Evolutionary conservation across 2,113 vertebrate genomes (phyloP), one percentile per base, ranked within the genome.

Genomic region (Dipodomys stephensi): DNA sequence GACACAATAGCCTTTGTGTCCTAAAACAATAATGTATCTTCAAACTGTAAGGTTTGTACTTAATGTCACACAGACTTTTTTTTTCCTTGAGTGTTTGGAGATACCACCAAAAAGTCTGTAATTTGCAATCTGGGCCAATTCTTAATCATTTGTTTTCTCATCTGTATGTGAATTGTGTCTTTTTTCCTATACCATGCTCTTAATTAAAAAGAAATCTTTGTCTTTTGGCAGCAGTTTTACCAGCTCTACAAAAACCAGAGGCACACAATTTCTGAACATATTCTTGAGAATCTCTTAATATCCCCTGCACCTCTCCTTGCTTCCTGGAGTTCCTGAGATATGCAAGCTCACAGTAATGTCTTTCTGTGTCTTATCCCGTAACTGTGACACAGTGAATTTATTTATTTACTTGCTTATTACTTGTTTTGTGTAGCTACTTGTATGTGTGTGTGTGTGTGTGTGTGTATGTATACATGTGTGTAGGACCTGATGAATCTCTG

Each of bases 351-450:
- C 78, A 10, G 95, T 62, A 83, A 95, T 22, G 82, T 90, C 95
- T 94, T 49, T 89, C 88, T 94, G 94, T 76, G 91, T 87, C 96
- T 93, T 11, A 72, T 79, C 91, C 92, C 95, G 96, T 90, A 96
- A 79, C 89, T 78, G 95, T n/a, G 83, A 3, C 3, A 74, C 1
- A 12, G 78, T 7, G 95, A 96, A 97, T 96, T 98, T 97, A 98
- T 97, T 96, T 98, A 97, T 97, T 98, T 98, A 97, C 96, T 39
- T 85, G 74, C 95, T 87, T 93, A 87, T 94, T 97, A 82, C 85
- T 96, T 95, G 93, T 96, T 97, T 96, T 93, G 5, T 72, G 57
- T 92, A 97, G 88, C 92, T 86, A 69, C 73, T 82, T 92, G 88
- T 96, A 94, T 85, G 95, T 93, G 91, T 93, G 68, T 93, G 81